Percentiles rank a stretch among this genome's conserved stretches.
Evolutionary conservation across 64 coral and sea anemone species (phyloP).

Genomic region (Stylophora pistillata): DNA sequence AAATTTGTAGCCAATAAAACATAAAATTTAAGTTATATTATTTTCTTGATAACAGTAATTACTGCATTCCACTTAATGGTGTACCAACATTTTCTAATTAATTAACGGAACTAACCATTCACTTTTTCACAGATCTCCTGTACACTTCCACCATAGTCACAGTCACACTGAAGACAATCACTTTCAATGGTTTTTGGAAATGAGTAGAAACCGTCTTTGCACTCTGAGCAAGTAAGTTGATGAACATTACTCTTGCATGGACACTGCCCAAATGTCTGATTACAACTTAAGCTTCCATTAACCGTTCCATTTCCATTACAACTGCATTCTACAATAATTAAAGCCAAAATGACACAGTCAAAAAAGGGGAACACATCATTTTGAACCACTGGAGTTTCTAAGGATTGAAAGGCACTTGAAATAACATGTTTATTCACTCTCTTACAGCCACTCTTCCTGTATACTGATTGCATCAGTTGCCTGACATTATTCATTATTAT

Average conservation of each 20-base stretch:
- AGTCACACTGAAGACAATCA: constrained; percentile 83
- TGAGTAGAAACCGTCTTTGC: constrained; percentile 81
- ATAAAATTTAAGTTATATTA: too few species aligned
- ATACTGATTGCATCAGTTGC: too few species aligned
- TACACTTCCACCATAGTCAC: constrained; percentile 93
- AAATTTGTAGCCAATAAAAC: not conserved
- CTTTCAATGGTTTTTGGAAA: constrained; percentile 56
- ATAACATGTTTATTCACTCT: too few species aligned
- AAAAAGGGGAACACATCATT: not conserved
- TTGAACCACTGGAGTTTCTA: too few species aligned
- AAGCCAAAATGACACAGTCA: not conserved
- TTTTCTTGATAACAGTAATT: too few species aligned
- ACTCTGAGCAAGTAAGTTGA: constrained; percentile 67
- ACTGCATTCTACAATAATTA: constrained; percentile 61
- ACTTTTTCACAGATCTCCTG: constrained; percentile 81
- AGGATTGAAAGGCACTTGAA: too few species aligned
- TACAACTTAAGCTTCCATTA: constrained; percentile 87
- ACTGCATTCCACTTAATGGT: too few species aligned
- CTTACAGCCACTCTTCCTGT: too few species aligned
- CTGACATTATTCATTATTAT: too few species aligned
- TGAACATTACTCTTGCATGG: constrained; percentile 85
- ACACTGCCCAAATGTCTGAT: constrained; percentile 75
- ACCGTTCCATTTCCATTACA: constrained; percentile 66
- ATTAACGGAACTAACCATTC: constrained; percentile 60
- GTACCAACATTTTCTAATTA: not conserved